Evolutionary conservation across 2,888 invertebrate genomes (phyloP).

Genomic region (Eilema sororculum): DNA sequence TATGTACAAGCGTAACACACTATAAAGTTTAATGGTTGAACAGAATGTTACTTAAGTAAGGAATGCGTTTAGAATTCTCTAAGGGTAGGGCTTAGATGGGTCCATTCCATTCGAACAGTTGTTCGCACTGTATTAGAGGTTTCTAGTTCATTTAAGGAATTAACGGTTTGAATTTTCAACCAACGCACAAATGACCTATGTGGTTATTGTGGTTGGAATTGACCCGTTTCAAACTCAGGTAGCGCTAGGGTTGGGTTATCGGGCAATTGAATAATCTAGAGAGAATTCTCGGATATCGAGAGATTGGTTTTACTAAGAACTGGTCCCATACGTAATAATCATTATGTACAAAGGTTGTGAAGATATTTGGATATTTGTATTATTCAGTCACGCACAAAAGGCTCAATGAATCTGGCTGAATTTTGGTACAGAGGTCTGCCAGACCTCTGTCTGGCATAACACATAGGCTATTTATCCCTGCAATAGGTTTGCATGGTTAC

Average conservation of each 20-base stretch:
- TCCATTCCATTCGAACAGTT: constrained; percentile 1
- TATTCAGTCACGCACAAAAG: too few species aligned
- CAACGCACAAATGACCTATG: background rate
- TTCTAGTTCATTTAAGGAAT: background rate
- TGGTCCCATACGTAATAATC: background rate
- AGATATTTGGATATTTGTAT: too few species aligned
- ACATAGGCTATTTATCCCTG: too few species aligned
- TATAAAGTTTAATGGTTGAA: background rate
- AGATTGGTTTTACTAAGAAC: background rate
- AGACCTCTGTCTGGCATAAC: too few species aligned
- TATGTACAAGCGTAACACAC: background rate
- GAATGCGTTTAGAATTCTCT: constrained; percentile 1
- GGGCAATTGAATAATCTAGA: background rate
- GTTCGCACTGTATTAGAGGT: background rate
- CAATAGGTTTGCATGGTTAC: too few species aligned
- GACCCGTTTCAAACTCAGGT: background rate
- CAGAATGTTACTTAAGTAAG: background rate
- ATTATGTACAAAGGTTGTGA: too few species aligned
- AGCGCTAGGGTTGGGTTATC: background rate
- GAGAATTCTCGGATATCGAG: background rate
- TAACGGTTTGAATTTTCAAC: background rate
- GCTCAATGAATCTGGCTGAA: background rate
- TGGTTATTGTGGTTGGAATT: background rate
- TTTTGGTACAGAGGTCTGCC: background rate
- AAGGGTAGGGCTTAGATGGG: constrained; percentile 1